A percentile compares a stretch with the other conserved stretches of the same genome.
These are phyloP conservation scores for Fistularia tabacaria DNA, from an alignment of 2,797 vertebrate genomes.

Conservation along the genomic window DNA sequence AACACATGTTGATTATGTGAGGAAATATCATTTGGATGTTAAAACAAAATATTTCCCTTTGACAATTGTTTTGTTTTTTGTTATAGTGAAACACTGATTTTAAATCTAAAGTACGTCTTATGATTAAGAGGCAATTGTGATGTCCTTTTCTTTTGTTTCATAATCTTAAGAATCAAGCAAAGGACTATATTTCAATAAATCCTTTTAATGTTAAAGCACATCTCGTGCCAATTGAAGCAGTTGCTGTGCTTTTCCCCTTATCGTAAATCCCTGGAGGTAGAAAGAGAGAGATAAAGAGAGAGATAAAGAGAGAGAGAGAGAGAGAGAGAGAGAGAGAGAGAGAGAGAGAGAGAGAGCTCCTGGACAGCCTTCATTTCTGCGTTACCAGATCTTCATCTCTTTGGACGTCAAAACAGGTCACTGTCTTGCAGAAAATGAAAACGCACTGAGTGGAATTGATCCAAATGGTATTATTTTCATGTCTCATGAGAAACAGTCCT, in stretches of 20 bases:
- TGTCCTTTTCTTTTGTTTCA: constrained; percentile 8
- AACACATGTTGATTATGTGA: too few species aligned
- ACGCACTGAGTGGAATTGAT: too few species aligned
- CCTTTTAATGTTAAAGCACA: constrained; percentile 51
- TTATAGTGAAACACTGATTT: too few species aligned
- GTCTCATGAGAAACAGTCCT: too few species aligned
- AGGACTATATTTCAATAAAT: constrained; percentile 28
- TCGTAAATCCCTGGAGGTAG: constrained; percentile 31
- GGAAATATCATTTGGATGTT: too few species aligned
- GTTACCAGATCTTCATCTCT: constrained; percentile 4
- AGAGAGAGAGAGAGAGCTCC: constrained; percentile 12
- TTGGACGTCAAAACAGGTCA: neutral
- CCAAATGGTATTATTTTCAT: too few species aligned
- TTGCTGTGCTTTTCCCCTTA: constrained; percentile 30
- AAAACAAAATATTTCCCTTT: too few species aligned
- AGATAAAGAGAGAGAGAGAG: constrained; percentile 7
- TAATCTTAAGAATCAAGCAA: constrained; percentile 14
- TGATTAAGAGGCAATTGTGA: neutral
- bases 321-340: constrained; percentile 26
- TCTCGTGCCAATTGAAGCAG: constrained; percentile 49
- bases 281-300: constrained; percentile 28
- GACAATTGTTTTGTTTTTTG: too few species aligned
- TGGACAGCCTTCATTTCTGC: too few species aligned
- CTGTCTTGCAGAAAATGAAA: too few species aligned
- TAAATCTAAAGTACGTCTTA: too few species aligned